Base-by-base conservation (phyloP, 2,888 invertebrate species). In the Therioaphis trifolii region DNA sequence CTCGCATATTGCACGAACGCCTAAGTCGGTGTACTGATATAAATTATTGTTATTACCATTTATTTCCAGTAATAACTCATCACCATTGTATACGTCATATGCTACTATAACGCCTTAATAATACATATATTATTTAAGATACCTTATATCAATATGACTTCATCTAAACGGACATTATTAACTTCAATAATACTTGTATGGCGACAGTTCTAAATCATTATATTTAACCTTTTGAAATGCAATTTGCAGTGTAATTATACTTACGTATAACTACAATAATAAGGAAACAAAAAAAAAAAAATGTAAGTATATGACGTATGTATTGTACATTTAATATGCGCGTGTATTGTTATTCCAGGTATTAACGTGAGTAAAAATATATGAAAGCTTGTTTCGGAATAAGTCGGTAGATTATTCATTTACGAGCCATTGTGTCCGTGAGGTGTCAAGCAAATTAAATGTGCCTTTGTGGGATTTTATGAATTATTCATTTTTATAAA, bases 211-310 rank as follows among this genome's bases (percentile, higher is more conserved):
- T 21, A 24, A 35, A 49, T 74, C 35, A 55, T 40, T 55, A 55
- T 74, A 58, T 61, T 74, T 61, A 61, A 76, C 46, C 72, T 72
- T 72, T 72, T 72, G 27, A 15, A 12, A 46, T 46, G 15, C n/a
- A 43, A 27, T 61, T 46, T n/a, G n/a, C n/a, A 21, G 18, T 7
- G 24, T 58, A 74, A 55, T 58, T 76, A 61, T 61, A 76, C n/a
- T n/a, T n/a, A n/a, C n/a, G n/a, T 61, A 76, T 61, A 76, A 76
- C 61, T 29, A n/a, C 14, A 29, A 35, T 46, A 76, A 76, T 63
- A 63, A 61, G 61, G 63, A 76, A 76, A 76, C 61, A 61, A 76
- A 46, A 76, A 76, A 21, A 43, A n/a, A 35, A 5, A 7, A 5
- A 55, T 5, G 11, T 29, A 29, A 18, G 14, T 35, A 1, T 66